These are phyloP conservation scores for Bufotes viridis DNA, from an alignment of 2,797 vertebrate species.

Conservation along the genomic window DNA sequence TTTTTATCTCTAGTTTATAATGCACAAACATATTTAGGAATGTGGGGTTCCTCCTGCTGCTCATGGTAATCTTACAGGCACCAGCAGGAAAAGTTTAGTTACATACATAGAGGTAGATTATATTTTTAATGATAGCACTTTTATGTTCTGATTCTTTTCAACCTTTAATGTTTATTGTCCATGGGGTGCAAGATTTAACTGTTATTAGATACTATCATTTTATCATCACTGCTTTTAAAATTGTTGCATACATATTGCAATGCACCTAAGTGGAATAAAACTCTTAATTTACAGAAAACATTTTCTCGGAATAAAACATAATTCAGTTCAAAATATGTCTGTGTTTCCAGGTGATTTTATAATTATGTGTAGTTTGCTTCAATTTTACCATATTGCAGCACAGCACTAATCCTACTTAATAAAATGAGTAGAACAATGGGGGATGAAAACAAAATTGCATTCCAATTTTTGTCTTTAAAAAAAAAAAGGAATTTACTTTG, in stretches of 20 bases:
- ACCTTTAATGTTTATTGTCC: conserved; percentile 59
- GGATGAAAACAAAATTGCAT: conserved; percentile 56
- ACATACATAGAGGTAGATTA: conserved; percentile 67
- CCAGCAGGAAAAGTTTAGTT: conserved; percentile 64
- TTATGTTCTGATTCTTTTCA: conserved; percentile 61
- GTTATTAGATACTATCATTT: conserved; percentile 62
- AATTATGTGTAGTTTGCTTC: conserved; percentile 59
- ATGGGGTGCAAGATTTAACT: conserved; percentile 62
- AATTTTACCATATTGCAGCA: conserved; percentile 65
- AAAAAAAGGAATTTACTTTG: conserved; percentile 42
- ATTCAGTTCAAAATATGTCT: conserved; percentile 62
- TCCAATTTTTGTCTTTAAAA: conserved; percentile 43
- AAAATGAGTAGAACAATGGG: conserved; percentile 63
- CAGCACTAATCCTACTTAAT: conserved; percentile 64
- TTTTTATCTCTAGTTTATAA: conserved; percentile 14
- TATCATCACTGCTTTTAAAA: conserved; percentile 66
- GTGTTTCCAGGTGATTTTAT: conserved; percentile 64
- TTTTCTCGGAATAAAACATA: conserved; percentile 41
- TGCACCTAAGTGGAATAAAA: conserved; percentile 61
- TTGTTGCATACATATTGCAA: conserved; percentile 47
- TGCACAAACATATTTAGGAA: conserved; percentile 34
- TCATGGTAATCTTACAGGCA: conserved; percentile 65
- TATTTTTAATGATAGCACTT: conserved; percentile 64
- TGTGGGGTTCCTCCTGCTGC: conserved; percentile 62
- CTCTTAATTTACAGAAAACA: conserved; percentile 62